A percentile compares a stretch with the other conserved stretches of the same genome.
These are phyloP conservation scores for Pseudolycoriella hygida DNA, from an alignment of 2,888 invertebrate species.

Conservation along the genomic window DNA sequence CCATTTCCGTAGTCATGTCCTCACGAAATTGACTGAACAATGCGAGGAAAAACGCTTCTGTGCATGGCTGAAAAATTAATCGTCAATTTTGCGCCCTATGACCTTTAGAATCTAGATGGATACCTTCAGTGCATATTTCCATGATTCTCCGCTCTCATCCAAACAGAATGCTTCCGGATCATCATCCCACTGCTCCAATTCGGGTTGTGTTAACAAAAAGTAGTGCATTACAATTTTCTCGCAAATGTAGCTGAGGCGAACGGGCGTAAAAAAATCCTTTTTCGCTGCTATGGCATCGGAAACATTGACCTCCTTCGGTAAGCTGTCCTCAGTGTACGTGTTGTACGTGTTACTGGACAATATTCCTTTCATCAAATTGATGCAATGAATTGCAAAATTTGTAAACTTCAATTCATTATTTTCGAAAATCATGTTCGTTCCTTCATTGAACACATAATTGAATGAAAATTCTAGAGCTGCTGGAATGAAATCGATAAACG, in stretches of 20 bases:
- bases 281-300: conserved; percentile 6
- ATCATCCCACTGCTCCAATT: conserved; percentile 72
- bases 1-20: conserved; percentile 53
- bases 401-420: conserved; percentile 63
- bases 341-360: conserved; percentile 50
- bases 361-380: conserved; percentile 76
- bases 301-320: conserved; percentile 22
- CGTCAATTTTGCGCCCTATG: background rate
- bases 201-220: conserved; percentile 66
- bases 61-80: conserved; percentile 62
- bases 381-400: conserved; percentile 73
- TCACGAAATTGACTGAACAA: conserved; percentile 65
- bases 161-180: conserved; percentile 83
- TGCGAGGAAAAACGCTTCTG: conserved; percentile 69
- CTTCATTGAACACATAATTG: conserved; percentile 56
- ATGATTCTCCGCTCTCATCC: conserved; percentile 81
- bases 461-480: conserved; percentile 67
- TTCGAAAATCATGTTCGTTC: conserved; percentile 41
- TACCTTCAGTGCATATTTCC: conserved; percentile 81
- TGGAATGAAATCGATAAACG: conserved; percentile 62
- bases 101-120: too few relatives aligned
- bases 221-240: conserved; percentile 73
- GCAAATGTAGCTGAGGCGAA: conserved; percentile 64
- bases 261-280: conserved; percentile 55
- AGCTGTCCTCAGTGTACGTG: conserved; percentile 30